phyloP scores from a whole-genome alignment of 2,113 vertebrate species.

The Poeciliopsis turrubarensis region DNA sequence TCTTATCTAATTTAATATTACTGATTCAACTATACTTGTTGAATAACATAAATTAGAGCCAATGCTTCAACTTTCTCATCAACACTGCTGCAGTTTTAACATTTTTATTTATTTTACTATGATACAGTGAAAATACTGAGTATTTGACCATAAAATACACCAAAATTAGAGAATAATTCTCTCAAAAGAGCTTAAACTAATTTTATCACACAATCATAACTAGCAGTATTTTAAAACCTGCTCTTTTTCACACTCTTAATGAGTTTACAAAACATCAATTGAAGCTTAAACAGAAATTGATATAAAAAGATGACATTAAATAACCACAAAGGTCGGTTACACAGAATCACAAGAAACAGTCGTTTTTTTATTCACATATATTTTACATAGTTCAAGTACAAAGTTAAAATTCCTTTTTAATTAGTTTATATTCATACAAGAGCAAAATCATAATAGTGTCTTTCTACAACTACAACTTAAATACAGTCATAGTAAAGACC shows the following conservation, averaged over 20 bases:
- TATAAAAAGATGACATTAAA: neutral
- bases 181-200: neutral
- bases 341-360: constrained; percentile 92
- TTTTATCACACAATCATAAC: neutral
- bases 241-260: neutral
- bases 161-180: neutral
- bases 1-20: neutral
- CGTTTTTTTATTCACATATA: constrained; percentile 81
- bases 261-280: neutral
- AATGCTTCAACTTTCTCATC: neutral
- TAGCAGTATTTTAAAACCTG: neutral
- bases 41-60: no score
- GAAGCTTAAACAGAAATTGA: constrained; percentile 1
- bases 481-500: constrained; percentile 99
- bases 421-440: constrained; percentile 96
- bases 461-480: constrained; percentile 98
- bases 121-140: neutral
- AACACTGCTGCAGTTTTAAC: neutral
- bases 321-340: constrained; percentile 8
- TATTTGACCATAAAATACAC: neutral
- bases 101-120: neutral
- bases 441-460: constrained; percentile 99
- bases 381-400: constrained; percentile 95
- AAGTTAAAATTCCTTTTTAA: constrained; percentile 99
- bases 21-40: no score